Percentiles rank a stretch among this genome's conserved stretches.
These are phyloP conservation scores for Peromyscus aztecus DNA, from an alignment of 2,797 vertebrate species.

Conservation along the genomic window DNA sequence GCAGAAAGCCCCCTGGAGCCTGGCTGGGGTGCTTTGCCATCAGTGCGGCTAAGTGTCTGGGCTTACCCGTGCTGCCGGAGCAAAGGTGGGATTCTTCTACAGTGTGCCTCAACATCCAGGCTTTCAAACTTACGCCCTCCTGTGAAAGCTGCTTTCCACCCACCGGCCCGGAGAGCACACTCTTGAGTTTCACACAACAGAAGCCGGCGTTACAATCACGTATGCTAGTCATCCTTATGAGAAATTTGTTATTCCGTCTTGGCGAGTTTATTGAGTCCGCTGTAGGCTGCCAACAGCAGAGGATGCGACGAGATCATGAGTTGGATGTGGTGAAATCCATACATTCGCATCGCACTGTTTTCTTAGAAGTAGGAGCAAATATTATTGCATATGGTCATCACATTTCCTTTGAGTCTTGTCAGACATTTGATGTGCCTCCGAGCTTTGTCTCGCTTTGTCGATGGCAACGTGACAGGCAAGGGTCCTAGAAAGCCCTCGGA, in stretches of 20 bases:
- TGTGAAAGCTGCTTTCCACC: conserved; percentile 2
- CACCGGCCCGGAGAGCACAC: neutral
- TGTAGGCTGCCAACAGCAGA: conserved; percentile 49
- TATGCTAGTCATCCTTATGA: conserved; percentile 43
- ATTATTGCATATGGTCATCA: conserved; percentile 82
- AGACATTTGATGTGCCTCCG: conserved; percentile 68
- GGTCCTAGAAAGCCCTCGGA: conserved; percentile 60
- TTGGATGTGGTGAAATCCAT: conserved; percentile 69
- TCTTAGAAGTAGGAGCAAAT: conserved; percentile 59
- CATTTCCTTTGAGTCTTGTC: conserved; percentile 74
- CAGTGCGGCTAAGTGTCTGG: conserved; percentile 37
- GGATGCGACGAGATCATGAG: conserved; percentile 53
- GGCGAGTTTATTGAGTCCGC: conserved; percentile 54
- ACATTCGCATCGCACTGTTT: conserved; percentile 68
- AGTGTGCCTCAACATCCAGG: conserved; percentile 78
- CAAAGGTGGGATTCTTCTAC: conserved; percentile 63
- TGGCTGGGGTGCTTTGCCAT: conserved; percentile 72
- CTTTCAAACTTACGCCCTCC: neutral
- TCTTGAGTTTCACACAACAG: neutral
- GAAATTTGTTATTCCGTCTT: conserved; percentile 71
- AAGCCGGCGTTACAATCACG: conserved; percentile 35
- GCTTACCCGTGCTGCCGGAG: conserved; percentile 61
- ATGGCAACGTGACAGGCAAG: conserved; percentile 67
- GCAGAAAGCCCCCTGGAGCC: conserved; percentile 81
- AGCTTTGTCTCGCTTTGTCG: conserved; percentile 58